A percentile compares a stretch with the other conserved stretches of the same genome.
These are phyloP conservation scores for Mallotus villosus DNA, from an alignment of 2,797 vertebrate genomes.

Conservation along the genomic window DNA sequence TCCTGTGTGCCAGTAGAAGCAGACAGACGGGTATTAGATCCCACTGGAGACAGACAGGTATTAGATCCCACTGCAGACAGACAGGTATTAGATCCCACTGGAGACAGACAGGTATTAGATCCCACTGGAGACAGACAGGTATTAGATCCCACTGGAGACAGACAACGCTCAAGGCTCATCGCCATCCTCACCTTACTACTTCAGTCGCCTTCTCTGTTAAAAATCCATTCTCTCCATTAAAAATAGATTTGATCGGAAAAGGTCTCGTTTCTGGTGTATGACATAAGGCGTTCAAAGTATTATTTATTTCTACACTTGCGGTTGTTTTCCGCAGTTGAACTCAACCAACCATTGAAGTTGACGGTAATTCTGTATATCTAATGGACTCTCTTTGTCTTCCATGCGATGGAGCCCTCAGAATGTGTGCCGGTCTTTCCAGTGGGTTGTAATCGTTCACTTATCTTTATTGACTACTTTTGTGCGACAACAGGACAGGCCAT, in stretches of 20 bases:
- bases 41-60: not conserved
- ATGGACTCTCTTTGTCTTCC: not conserved
- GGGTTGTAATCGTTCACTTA: not conserved
- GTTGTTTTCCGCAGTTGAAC: not conserved
- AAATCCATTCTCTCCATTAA: too few relatives aligned
- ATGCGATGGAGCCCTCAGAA: not conserved
- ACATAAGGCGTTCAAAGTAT: too few relatives aligned
- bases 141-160: not conserved
- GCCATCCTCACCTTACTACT: not conserved
- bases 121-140: not conserved
- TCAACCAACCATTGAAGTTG: not conserved
- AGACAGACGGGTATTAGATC: not conserved
- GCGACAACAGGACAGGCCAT: not conserved
- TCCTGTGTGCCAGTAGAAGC: slow-evolving; percentile 20
- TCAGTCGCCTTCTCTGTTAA: not conserved
- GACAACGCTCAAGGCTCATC: not conserved
- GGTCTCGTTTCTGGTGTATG: too few relatives aligned
- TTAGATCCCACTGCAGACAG: not conserved
- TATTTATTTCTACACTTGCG: too few relatives aligned
- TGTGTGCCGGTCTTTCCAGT: not conserved
- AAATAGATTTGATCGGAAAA: not conserved
- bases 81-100: not conserved
- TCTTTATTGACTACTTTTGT: not conserved
- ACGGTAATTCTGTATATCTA: not conserved
- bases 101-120: not conserved